These are phyloP conservation scores for Micoletzkya japonica DNA, from an alignment of 2,888 invertebrate species.

Conservation along the genomic window DNA sequence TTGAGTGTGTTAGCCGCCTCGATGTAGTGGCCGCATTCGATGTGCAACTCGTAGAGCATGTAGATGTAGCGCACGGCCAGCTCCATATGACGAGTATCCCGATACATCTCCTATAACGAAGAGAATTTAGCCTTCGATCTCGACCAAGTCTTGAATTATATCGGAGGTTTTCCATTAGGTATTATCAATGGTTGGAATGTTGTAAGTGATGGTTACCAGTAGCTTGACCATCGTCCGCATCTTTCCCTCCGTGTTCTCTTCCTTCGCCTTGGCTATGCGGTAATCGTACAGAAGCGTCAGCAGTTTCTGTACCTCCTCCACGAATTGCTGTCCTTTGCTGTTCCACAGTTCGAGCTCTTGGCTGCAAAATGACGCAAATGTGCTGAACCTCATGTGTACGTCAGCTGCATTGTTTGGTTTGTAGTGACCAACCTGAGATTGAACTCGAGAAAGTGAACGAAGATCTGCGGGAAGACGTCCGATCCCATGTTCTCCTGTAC, in stretches of 20 bases:
- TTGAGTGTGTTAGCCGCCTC: conserved; percentile 28
- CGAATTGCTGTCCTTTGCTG: conserved; percentile 10
- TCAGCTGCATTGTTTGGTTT: neutral
- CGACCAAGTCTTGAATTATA: no score
- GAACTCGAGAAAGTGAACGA: conserved; percentile 19
- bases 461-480: conserved; percentile 4
- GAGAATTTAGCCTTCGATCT: neutral
- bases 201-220: conserved; percentile 15
- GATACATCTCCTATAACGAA: conserved; percentile 20
- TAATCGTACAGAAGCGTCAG: conserved; percentile 22
- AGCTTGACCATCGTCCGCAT: conserved; percentile 16
- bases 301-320: conserved; percentile 5
- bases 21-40: conserved; percentile 7
- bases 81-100: conserved; percentile 5
- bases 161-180: no score
- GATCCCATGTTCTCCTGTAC: conserved; percentile 16
- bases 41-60: conserved; percentile 21
- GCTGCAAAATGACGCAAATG: neutral
- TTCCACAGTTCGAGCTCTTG: conserved; percentile 20
- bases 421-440: conserved; percentile 12
- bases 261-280: conserved; percentile 7
- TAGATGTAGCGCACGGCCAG: conserved; percentile 23
- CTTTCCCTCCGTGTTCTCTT: conserved; percentile 12
- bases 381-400: neutral
- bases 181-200: no score